A percentile compares a stretch with the other conserved stretches of the same genome.
Conservation (phyloP, 2,888 invertebrate genomes). For the Eristalinus sepulchralis region DNA sequence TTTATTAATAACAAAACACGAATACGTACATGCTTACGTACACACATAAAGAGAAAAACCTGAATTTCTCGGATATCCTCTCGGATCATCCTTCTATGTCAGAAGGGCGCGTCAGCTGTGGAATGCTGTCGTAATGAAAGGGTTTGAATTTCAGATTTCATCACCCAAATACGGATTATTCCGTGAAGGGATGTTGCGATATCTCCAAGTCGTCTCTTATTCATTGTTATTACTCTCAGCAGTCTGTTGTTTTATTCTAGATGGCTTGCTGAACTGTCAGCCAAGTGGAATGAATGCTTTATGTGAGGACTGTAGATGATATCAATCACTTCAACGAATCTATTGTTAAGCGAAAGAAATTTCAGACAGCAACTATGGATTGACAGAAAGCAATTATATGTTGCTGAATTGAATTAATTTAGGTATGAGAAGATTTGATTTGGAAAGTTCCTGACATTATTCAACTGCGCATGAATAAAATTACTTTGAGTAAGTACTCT, state of each 20-base stretch:
- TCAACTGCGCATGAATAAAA: no score
- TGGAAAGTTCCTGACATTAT: not conserved
- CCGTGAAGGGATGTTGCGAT: slow-evolving; percentile 33
- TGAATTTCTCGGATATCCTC: slow-evolving; percentile 50
- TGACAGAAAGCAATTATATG: slow-evolving; percentile 59
- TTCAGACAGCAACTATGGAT: slow-evolving; percentile 59
- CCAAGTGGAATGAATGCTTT: slow-evolving; percentile 48
- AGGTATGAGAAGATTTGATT: slow-evolving; percentile 16
- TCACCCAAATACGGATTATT: slow-evolving; percentile 63
- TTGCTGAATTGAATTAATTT: slow-evolving; percentile 26
- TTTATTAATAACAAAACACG: slow-evolving; percentile 19
- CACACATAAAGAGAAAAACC: not conserved
- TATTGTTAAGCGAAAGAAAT: slow-evolving; percentile 52
- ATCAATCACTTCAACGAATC: slow-evolving; percentile 66
- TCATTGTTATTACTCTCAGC: slow-evolving; percentile 39
- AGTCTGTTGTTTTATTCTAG: slow-evolving; percentile 23
- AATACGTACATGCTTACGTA: not conserved
- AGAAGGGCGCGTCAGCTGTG: slow-evolving; percentile 54
- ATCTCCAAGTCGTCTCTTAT: slow-evolving; percentile 60
- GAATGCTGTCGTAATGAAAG: slow-evolving; percentile 61
- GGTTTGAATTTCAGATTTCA: slow-evolving; percentile 58
- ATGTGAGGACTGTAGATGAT: slow-evolving; percentile 17
- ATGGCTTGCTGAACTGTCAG: slow-evolving; percentile 43
- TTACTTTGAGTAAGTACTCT: slow-evolving; percentile 4
- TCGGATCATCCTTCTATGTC: slow-evolving; percentile 46